These are phyloP conservation scores for Anarhynchus alexandrinus DNA, from an alignment of 2,113 vertebrate genomes.

Conservation along the genomic window DNA sequence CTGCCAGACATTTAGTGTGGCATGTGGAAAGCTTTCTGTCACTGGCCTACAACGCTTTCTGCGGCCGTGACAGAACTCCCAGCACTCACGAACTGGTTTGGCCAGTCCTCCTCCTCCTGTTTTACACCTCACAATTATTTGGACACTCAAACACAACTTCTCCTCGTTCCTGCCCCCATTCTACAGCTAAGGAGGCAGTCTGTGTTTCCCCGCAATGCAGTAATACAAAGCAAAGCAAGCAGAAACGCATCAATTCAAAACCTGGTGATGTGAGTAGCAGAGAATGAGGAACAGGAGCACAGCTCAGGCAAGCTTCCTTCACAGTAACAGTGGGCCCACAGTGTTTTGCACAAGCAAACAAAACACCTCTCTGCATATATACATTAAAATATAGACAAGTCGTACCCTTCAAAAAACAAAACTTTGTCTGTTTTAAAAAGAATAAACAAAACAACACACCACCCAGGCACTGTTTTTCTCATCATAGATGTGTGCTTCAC, in stretches of 20 bases:
- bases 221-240: neutral
- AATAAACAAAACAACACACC: neutral
- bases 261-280: neutral
- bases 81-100: neutral
- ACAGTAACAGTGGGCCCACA: fast-evolving
- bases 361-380: neutral
- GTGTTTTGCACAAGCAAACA: neutral
- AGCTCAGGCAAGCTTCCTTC: neutral
- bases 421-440: neutral
- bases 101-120: neutral
- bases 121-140: neutral
- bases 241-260: neutral
- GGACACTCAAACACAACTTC: neutral
- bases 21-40: neutral
- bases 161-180: fast-evolving
- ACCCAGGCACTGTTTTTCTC: neutral
- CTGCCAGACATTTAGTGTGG: neutral
- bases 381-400: neutral
- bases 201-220: neutral
- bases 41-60: neutral
- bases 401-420: neutral
- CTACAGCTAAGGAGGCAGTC: neutral
- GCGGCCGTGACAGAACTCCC: neutral
- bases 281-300: neutral
- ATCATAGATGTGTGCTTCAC: neutral